phyloP scores from a whole-genome alignment of 2,113 vertebrate genomes.

The Pachycephala philippinensis region DNA sequence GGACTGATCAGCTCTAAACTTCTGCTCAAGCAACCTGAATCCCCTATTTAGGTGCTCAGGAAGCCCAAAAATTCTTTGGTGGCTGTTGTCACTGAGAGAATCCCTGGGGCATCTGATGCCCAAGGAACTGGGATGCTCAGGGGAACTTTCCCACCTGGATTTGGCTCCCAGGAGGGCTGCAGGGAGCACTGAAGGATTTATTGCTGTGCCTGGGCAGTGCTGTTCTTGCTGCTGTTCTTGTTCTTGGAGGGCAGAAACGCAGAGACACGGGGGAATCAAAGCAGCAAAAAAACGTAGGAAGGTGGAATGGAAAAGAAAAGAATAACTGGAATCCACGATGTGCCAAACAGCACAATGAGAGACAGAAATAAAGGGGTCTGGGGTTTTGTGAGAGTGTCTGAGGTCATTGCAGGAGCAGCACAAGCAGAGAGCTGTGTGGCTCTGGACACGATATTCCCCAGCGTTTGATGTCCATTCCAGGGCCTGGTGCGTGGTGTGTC shows the following conservation, averaged over 20 bases:
- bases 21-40: background rate
- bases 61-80: background rate
- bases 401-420: background rate
- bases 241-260: background rate
- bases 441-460: background rate
- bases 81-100: background rate
- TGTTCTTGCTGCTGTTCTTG: background rate
- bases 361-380: background rate
- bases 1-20: background rate
- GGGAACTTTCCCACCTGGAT: background rate
- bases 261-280: background rate
- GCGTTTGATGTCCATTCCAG: background rate
- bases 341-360: background rate
- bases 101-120: background rate
- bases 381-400: background rate
- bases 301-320: background rate
- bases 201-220: background rate
- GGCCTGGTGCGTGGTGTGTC: background rate
- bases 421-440: background rate
- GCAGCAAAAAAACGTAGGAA: background rate
- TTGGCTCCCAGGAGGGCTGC: background rate
- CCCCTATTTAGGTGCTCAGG: background rate
- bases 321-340: background rate
- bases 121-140: background rate
- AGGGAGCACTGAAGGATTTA: background rate